Evolutionary conservation across 2,888 invertebrate species (phyloP).

Genomic region (Timema cristinae): DNA sequence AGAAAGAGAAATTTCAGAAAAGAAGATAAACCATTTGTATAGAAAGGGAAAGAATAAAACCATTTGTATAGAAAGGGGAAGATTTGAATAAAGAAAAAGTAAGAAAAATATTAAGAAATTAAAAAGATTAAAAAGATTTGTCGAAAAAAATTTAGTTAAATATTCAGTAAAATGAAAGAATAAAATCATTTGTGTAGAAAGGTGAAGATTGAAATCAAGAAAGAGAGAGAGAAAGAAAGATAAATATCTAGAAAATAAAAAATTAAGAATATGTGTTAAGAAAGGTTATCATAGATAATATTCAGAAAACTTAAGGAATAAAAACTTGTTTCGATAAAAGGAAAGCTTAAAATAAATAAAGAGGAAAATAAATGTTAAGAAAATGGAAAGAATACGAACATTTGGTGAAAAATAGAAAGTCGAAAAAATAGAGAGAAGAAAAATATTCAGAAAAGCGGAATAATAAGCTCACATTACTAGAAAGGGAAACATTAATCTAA

Average conservation of each 20-base stretch:
- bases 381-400: constrained; percentile 17
- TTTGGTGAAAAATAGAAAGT: constrained; percentile 10
- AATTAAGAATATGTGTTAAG: background rate
- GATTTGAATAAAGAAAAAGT: background rate
- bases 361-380: constrained; percentile 9
- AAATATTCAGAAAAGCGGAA: too few species aligned
- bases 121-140: constrained; percentile 18
- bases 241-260: too few species aligned
- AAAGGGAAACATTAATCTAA: background rate
- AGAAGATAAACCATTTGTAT: too few species aligned
- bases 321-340: background rate
- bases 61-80: background rate
- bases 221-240: background rate
- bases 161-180: background rate
- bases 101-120: constrained; percentile 18
- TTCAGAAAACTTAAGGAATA: constrained; percentile 6
- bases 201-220: background rate
- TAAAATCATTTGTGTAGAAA: background rate
- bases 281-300: background rate
- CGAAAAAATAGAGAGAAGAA: background rate
- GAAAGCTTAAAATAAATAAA: background rate
- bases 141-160: background rate
- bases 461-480: too few species aligned
- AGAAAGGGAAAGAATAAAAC: background rate
- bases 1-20: constrained; percentile 18